These are phyloP conservation scores for Corella eumyota DNA, from an alignment of 23 tunicate species.

Conservation along the genomic window DNA sequence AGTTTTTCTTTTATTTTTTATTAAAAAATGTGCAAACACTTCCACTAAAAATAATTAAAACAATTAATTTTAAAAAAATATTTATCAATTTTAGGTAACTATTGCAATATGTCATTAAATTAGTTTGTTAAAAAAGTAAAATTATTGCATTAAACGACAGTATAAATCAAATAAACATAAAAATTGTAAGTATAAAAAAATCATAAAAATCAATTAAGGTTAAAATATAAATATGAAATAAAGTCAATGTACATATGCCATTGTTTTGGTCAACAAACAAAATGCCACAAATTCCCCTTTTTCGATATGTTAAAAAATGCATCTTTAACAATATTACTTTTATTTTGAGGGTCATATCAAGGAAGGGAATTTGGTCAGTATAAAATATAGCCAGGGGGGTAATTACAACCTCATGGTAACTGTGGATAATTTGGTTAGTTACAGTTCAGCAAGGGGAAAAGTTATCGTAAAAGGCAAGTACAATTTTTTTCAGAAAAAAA, in stretches of 20 bases:
- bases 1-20: neutral
- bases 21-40: neutral
- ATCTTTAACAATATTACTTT: neutral
- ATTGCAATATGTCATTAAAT: too few relatives aligned
- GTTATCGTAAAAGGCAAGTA: slow-evolving; percentile 25
- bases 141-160: too few relatives aligned
- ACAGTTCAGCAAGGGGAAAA: slow-evolving; percentile 2
- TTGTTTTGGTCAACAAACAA: neutral
- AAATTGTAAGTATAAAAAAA: too few relatives aligned
- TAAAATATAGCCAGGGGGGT: neutral
- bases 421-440: slow-evolving; percentile 36
- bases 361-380: neutral
- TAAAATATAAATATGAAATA: too few relatives aligned
- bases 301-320: too few relatives aligned
- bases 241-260: neutral
- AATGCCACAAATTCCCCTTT: neutral
- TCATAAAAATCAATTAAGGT: too few relatives aligned
- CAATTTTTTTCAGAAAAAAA: neutral
- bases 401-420: slow-evolving; percentile 6
- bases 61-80: too few relatives aligned
- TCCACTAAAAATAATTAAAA: neutral
- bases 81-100: too few relatives aligned
- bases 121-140: too few relatives aligned
- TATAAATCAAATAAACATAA: too few relatives aligned
- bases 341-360: neutral